Evolutionary conservation across 2,113 vertebrate species (phyloP).

Genomic region (Origma solitaria): DNA sequence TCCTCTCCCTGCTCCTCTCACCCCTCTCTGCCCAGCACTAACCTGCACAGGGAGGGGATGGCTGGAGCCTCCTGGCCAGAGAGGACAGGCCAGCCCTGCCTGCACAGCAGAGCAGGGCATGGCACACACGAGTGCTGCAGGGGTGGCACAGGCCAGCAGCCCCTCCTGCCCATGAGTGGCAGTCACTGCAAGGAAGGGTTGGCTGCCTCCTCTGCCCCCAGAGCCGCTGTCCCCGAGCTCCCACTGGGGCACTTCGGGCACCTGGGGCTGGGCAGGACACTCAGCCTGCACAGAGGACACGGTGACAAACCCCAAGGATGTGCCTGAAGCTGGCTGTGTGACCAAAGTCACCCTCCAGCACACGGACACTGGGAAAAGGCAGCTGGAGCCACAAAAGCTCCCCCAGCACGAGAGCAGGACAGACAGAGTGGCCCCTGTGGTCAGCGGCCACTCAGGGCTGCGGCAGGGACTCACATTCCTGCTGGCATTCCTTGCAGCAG

Average conservation of each 20-base stretch:
- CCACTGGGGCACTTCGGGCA: background rate
- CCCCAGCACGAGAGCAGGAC: background rate
- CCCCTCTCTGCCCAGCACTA: too few species aligned
- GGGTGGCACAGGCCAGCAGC: background rate
- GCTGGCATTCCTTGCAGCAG: background rate
- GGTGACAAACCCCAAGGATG: background rate
- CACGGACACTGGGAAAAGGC: background rate
- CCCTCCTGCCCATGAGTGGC: background rate
- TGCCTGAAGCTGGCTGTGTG: background rate
- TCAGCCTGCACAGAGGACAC: accelerated
- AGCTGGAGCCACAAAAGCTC: background rate
- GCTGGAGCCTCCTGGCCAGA: accelerated
- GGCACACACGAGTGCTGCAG: background rate
- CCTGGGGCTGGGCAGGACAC: background rate
- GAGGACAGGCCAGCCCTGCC: background rate
- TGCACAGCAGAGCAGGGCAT: too few species aligned
- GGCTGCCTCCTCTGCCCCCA: background rate
- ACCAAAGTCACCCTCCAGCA: accelerated
- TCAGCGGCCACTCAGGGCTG: background rate
- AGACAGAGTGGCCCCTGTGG: background rate
- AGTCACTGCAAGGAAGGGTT: background rate
- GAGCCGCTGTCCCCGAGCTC: background rate
- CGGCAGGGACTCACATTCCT: background rate
- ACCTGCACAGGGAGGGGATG: background rate
- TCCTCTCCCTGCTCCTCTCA: background rate